Evolutionary conservation across 2,888 invertebrate species (phyloP).

Genomic region (Trachelus troglodyta): DNA sequence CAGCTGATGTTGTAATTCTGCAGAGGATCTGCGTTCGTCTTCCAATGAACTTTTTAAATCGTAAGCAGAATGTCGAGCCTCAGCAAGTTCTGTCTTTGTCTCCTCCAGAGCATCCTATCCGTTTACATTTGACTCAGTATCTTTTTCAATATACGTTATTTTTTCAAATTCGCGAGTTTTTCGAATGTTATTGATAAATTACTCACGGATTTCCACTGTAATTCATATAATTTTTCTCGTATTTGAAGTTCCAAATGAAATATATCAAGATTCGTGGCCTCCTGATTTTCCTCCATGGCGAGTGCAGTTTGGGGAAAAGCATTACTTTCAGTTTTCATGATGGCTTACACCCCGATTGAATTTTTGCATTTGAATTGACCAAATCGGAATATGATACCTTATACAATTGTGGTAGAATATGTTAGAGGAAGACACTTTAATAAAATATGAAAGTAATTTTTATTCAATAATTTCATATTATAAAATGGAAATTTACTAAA

Average conservation of each 20-base stretch:
- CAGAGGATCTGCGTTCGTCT: slow-evolving; percentile 42
- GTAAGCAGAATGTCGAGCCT: slow-evolving; percentile 38
- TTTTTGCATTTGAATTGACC: not conserved
- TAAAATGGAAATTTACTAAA: not conserved
- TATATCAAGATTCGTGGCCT: slow-evolving; percentile 28
- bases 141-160: not conserved
- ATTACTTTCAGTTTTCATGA: not conserved
- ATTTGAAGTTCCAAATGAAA: slow-evolving; percentile 46
- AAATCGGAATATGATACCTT: slow-evolving; percentile 10
- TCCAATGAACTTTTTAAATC: slow-evolving; percentile 42
- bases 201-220: slow-evolving; percentile 49
- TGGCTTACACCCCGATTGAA: not conserved
- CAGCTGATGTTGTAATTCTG: slow-evolving; percentile 44
- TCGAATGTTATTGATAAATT: not conserved
- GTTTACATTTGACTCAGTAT: not conserved
- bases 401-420: slow-evolving; percentile 5
- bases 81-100: slow-evolving; percentile 40
- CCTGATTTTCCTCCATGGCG: slow-evolving; percentile 3
- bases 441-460: not conserved
- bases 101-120: slow-evolving; percentile 43
- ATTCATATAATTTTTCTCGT: slow-evolving; percentile 46
- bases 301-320: slow-evolving; percentile 15
- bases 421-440: not conserved
- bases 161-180: not conserved
- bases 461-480: not conserved